Base-by-base conservation (phyloP, 2,113 vertebrate species). In the Perccottus glenii region DNA sequence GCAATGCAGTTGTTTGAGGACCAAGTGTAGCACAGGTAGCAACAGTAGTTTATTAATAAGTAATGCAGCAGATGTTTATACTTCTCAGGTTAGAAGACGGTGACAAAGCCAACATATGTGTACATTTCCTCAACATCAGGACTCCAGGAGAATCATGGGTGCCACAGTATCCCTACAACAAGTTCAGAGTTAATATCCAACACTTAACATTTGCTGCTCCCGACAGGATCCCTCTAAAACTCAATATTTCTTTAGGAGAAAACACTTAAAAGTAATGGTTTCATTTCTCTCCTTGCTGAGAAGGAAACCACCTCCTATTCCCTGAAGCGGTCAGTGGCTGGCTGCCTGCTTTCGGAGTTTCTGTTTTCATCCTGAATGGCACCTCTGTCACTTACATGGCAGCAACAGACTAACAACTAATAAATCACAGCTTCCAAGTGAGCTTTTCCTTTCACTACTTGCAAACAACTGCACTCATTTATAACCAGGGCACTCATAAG, bases 381-480 rank as follows among this genome's bases (percentile, higher is more conserved):
- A 86, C 80, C 78, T 84, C 75, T 82, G 78, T 87, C 73, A 86
- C 70, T 88, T 85, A 89, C 82, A 78, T 48, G 82, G 84, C 83
- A 87, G 80, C 80, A 83, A 83, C 77, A 74, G 70, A 65, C 85
- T 62, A 83, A 81, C 90, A 88, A 68, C 83, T 87, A 87, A 90
- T 92, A 89, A 93, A 92, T 89, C 83, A 87, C 84, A 67, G 87
- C 77, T 78, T 70, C 84, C 83, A 89, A 90, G 83, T 88, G 86
- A 82, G 88, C 87, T 84, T 91, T 91, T 91, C 82, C 85, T 87
- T 83, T 80, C 82, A 77, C 80, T 81, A 74, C 87, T 68, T 56
- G 80, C 82, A 74, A 85, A 88, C 81, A 87, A 79, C 62, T 33
- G 47, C 73, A 82, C 87, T 90, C 90, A 91, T 90, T 90, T 90